A percentile compares a stretch with the other conserved stretches of the same genome.
phyloP scores from a whole-genome alignment of 2,113 vertebrate species.

The Corythoichthys intestinalis region DNA sequence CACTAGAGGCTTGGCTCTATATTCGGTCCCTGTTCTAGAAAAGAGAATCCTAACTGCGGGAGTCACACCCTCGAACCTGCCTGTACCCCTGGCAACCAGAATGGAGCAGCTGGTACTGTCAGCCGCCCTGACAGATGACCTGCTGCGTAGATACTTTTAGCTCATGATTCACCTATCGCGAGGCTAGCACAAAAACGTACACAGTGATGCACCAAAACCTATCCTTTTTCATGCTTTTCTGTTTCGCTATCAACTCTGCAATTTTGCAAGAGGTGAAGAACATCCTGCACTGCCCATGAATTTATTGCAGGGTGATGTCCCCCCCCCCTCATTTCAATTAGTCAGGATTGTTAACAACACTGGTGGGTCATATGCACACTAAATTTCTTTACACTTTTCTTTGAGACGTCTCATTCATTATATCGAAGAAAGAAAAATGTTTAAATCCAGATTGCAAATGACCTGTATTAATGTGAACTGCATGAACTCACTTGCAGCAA shows the following conservation, averaged over 20 bases:
- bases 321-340: too few relatives aligned
- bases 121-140: slow-evolving; percentile 61
- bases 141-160: slow-evolving; percentile 65
- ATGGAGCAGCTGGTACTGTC: slow-evolving; percentile 63
- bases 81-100: slow-evolving; percentile 60
- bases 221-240: neutral
- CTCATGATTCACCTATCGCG: slow-evolving; percentile 54
- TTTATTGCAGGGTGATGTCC: too few relatives aligned
- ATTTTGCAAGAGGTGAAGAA: too few relatives aligned
- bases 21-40: slow-evolving; percentile 48
- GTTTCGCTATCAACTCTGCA: neutral
- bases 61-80: slow-evolving; percentile 58
- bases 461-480: too few relatives aligned
- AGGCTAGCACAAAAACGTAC: slow-evolving; percentile 4
- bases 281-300: too few relatives aligned
- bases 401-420: too few relatives aligned
- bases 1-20: slow-evolving; percentile 46
- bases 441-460: too few relatives aligned
- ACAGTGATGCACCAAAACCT: slow-evolving; percentile 9
- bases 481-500: too few relatives aligned
- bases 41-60: slow-evolving; percentile 45
- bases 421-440: too few relatives aligned
- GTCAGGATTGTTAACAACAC: too few relatives aligned
- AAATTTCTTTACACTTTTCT: too few relatives aligned
- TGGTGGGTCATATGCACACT: too few relatives aligned